Evolutionary conservation across 2,113 vertebrate genomes (phyloP).

Genomic region (Pelusios castaneus): DNA sequence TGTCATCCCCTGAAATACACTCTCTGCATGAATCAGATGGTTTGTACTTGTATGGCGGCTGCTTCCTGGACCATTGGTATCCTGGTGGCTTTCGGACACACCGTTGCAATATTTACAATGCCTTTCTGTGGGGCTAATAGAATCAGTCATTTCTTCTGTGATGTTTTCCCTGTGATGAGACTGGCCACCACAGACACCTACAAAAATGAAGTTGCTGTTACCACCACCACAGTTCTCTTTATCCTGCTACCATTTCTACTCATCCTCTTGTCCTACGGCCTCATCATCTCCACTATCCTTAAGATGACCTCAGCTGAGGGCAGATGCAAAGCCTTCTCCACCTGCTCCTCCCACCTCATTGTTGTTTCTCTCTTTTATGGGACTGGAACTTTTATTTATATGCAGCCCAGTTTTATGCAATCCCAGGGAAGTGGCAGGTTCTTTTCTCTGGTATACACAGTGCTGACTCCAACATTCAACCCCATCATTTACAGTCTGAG

Average conservation of each 20-base stretch:
- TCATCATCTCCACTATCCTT: constrained; percentile 38
- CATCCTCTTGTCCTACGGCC: constrained; percentile 53
- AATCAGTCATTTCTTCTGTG: constrained; percentile 54
- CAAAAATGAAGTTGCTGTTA: constrained; percentile 23
- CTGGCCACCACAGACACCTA: constrained; percentile 42
- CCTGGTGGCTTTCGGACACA: constrained; percentile 1
- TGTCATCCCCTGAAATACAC: background rate
- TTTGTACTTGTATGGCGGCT: background rate
- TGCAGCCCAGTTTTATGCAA: constrained; percentile 5
- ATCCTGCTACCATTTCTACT: constrained; percentile 59
- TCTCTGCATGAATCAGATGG: background rate
- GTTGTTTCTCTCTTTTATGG: constrained; percentile 46
- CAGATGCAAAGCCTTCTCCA: constrained; percentile 37
- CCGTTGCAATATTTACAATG: background rate
- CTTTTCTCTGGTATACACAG: too few species aligned
- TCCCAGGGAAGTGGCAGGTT: too few species aligned
- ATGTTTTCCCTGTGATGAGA: constrained; percentile 42
- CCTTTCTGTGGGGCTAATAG: constrained; percentile 48
- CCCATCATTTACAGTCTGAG: too few species aligned
- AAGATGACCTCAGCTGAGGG: constrained; percentile 33
- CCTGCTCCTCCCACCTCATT: constrained; percentile 48
- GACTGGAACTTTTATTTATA: constrained; percentile 39
- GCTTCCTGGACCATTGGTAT: constrained; percentile 37
- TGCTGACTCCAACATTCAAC: too few species aligned
- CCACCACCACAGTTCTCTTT: constrained; percentile 32